Conservation (phyloP, 2,113 vertebrate genomes). For the Saguinus imperator region DNA sequence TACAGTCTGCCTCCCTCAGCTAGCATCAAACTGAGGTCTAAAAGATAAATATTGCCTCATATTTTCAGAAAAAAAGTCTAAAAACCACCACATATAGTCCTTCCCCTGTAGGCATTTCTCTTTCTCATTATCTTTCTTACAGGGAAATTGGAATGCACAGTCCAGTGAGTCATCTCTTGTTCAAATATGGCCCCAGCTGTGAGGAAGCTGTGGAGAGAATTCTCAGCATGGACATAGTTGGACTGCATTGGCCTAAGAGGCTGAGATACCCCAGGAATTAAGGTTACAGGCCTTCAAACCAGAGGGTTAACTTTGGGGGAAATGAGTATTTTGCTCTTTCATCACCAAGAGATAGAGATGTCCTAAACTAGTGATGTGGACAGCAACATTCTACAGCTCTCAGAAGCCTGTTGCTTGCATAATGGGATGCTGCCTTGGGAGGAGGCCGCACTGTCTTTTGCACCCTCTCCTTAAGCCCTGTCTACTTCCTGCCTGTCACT, state of each 20-base stretch:
- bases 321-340: not conserved
- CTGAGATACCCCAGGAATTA: not conserved
- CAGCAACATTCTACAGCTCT: not conserved
- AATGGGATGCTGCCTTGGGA: not conserved
- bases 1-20: not conserved
- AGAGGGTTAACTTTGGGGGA: not conserved
- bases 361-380: not conserved
- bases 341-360: not conserved
- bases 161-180: conserved; percentile 62
- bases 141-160: conserved; percentile 57
- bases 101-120: conserved; percentile 59
- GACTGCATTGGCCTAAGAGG: not conserved
- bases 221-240: not conserved
- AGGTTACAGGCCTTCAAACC: not conserved
- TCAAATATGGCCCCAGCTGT: conserved; percentile 58
- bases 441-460: not conserved
- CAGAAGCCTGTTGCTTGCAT: not conserved
- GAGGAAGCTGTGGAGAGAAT: conserved; percentile 35
- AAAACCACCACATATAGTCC: conserved; percentile 25
- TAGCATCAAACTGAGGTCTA: conserved; percentile 38
- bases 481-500: not conserved
- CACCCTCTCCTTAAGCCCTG: not conserved
- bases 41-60: conserved; percentile 68
- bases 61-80: conserved; percentile 58
- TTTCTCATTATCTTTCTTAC: conserved; percentile 69